Base-by-base conservation (phyloP, 2,113 vertebrate genomes). In the Petromus typicus region DNA sequence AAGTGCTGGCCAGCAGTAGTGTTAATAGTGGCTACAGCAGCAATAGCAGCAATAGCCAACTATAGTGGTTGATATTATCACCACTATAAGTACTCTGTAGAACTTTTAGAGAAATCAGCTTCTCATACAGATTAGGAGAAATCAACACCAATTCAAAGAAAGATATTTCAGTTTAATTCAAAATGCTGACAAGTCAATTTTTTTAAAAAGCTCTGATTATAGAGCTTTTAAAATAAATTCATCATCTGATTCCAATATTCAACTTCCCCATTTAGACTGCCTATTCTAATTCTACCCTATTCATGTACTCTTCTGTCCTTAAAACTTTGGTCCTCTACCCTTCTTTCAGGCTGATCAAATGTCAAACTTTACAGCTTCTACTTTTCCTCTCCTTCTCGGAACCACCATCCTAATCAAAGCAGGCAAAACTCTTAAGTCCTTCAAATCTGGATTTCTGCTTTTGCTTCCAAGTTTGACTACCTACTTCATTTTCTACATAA, bases 161-260 rank as follows among this genome's bases (percentile, higher is more conserved):
- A 78, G 82, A 90, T 4, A 7, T 9, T 69, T n/a, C 37, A 51
- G 14, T 43, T 86, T 87, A 80, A 79, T 90, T 90, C 56, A 45
- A 96, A 90, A 86, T 84, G 89, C 40, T n/a, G 37, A 22, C 16
- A 95, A 71, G 64, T 86, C 84, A 90, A 12, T 40, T 95, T 10
- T 34, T 37, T n/a, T 57, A 76, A 51, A 90, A 96, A 84, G 27
- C 51, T 79, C 37, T 3, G 8, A 59, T 0, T 71, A 73, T 67
- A n/a, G n/a, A n/a, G n/a, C n/a, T n/a, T n/a, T n/a, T n/a, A n/a
- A n/a, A 81, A 61, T 16, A 92, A 92, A 92, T 27, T 67, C 69
- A 75, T 75, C 32, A 25, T 76, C 84, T 76, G 45, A 71, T 20
- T 92, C 83, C 27, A 71, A 75, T 54, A 30, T 48, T 85, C 75